phyloP scores from a whole-genome alignment of 2,113 vertebrate species.

The Hydropotes inermis region DNA sequence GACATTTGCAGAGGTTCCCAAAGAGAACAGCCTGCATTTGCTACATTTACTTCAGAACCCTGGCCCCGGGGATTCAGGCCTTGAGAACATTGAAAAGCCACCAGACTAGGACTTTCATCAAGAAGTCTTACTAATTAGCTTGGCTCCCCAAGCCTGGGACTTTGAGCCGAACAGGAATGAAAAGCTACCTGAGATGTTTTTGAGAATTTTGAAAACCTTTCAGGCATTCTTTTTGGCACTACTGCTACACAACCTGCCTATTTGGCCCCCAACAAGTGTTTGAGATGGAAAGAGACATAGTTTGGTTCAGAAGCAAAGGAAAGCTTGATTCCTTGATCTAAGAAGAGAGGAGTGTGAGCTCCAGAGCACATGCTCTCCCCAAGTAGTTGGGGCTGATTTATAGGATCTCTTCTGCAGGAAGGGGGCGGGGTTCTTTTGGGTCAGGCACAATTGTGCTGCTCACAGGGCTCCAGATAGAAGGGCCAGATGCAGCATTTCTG shows the following conservation, averaged over 20 bases:
- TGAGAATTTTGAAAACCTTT: background rate
- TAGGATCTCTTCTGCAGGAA: background rate
- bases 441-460: background rate
- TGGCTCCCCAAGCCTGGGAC: background rate
- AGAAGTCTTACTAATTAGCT: conserved; percentile 17
- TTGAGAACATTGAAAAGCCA: conserved; percentile 2
- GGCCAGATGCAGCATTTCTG: background rate
- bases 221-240: background rate
- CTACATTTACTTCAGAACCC: background rate
- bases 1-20: background rate
- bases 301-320: background rate
- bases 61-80: background rate
- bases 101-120: conserved; percentile 22
- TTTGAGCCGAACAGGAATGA: background rate
- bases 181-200: background rate
- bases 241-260: background rate
- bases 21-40: background rate
- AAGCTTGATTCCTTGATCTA: background rate
- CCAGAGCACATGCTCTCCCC: background rate
- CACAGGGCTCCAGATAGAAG: background rate
- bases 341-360: background rate
- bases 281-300: background rate
- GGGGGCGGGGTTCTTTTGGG: background rate
- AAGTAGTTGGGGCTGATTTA: background rate
- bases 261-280: background rate